Conservation (phyloP, 2,888 invertebrate genomes). For the Cryptocephalus moraei region DNA sequence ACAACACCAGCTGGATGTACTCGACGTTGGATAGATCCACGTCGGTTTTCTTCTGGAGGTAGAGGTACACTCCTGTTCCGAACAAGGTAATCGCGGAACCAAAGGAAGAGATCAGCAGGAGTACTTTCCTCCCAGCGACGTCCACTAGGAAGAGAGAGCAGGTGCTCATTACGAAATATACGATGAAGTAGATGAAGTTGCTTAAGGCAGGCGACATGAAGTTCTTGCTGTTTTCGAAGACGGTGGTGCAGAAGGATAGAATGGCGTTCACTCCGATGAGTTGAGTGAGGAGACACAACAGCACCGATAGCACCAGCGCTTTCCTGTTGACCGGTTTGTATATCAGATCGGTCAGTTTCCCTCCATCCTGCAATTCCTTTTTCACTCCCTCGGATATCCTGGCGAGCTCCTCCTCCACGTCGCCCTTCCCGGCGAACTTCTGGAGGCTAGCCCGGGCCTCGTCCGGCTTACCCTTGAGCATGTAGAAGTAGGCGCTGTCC, state of each 20-base stretch:
- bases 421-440: conserved; percentile 47
- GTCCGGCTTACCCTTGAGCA: conserved; percentile 43
- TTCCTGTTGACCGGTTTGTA: conserved; percentile 20
- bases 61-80: conserved; percentile 35
- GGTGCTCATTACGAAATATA: conserved; percentile 16
- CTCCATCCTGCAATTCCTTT: conserved; percentile 31
- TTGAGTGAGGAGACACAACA: conserved; percentile 41
- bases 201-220: conserved; percentile 26
- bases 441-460: conserved; percentile 51
- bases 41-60: conserved; percentile 27
- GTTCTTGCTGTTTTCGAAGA: conserved; percentile 31
- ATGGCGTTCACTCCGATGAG: conserved; percentile 35
- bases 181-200: conserved; percentile 33
- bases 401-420: conserved; percentile 40
- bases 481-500: conserved; percentile 57
- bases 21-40: conserved; percentile 20
- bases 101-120: conserved; percentile 49
- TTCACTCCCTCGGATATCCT: conserved; percentile 40
- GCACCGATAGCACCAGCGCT: conserved; percentile 28
- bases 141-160: conserved; percentile 45
- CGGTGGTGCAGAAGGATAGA: conserved; percentile 31
- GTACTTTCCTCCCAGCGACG: conserved; percentile 47
- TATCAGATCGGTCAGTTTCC: conserved; percentile 37
- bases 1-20: conserved; percentile 19
- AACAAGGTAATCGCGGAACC: conserved; percentile 33